A percentile compares a stretch with the other conserved stretches of the same genome.
These are phyloP conservation scores for Meriones unguiculatus DNA, from an alignment of 2,113 vertebrate genomes.

Conservation along the genomic window DNA sequence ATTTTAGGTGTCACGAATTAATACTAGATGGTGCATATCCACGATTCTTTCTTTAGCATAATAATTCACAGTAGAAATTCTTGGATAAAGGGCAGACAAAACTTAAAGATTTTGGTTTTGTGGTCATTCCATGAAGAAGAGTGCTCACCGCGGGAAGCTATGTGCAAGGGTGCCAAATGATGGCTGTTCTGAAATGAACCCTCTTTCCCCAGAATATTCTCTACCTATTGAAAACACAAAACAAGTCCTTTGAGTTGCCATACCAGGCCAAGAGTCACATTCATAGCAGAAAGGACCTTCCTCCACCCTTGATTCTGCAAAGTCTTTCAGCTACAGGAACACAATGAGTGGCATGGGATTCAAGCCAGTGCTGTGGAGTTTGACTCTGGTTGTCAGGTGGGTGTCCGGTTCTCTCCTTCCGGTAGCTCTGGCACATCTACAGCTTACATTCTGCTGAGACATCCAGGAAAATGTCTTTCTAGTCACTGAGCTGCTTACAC, in stretches of 20 bases:
- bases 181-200: background rate
- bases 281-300: background rate
- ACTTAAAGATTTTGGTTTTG: background rate
- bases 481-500: conserved; percentile 12
- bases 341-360: background rate
- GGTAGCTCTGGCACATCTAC: background rate
- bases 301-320: conserved; percentile 16
- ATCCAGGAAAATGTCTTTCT: conserved; percentile 20
- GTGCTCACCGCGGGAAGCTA: background rate
- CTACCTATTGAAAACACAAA: conserved; percentile 30
- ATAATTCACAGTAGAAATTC: background rate
- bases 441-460: conserved; percentile 19
- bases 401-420: background rate
- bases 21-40: background rate
- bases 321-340: background rate
- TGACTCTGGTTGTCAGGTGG: conserved; percentile 8
- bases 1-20: conserved; percentile 10
- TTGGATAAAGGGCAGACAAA: background rate
- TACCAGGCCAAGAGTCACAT: conserved; percentile 3
- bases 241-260: conserved; percentile 11
- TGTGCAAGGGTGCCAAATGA: background rate
- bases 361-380: background rate
- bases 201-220: background rate
- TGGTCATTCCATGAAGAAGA: background rate
- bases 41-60: conserved; percentile 1